Conservation (phyloP, 2,113 vertebrate species). For the Vireo altiloquus region DNA sequence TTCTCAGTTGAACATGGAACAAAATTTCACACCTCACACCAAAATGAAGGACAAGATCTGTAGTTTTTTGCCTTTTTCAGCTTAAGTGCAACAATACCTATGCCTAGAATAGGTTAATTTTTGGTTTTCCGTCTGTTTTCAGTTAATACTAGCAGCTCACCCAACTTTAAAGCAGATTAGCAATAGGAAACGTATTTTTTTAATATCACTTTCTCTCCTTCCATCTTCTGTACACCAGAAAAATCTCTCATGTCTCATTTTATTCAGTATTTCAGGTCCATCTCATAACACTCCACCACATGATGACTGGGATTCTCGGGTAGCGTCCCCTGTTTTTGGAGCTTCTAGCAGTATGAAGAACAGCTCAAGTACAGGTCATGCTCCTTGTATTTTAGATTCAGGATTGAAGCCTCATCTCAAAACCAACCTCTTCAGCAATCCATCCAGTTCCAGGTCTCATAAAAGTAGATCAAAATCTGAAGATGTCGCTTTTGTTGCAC, state of each 20-base stretch:
- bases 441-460: conserved; percentile 57
- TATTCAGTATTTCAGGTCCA: conserved; percentile 73
- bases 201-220: neutral
- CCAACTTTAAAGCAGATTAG: neutral
- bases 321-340: conserved; percentile 77
- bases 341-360: conserved; percentile 59
- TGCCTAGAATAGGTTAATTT: neutral
- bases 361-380: conserved; percentile 63
- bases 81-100: neutral
- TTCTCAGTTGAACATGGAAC: neutral
- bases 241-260: neutral
- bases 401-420: conserved; percentile 61
- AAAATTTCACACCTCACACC: neutral
- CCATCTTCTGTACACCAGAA: neutral
- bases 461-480: conserved; percentile 73
- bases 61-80: neutral
- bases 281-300: conserved; percentile 48
- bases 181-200: neutral
- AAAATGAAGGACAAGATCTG: neutral
- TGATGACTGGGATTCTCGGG: conserved; percentile 57
- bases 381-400: conserved; percentile 72
- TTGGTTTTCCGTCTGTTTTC: neutral
- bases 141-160: neutral
- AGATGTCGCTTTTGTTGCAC: conserved; percentile 64
- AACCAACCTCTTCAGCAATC: conserved; percentile 50